Evolutionary conservation across 2,888 invertebrate species (phyloP).

Genomic region (Parelbella ahira): DNA sequence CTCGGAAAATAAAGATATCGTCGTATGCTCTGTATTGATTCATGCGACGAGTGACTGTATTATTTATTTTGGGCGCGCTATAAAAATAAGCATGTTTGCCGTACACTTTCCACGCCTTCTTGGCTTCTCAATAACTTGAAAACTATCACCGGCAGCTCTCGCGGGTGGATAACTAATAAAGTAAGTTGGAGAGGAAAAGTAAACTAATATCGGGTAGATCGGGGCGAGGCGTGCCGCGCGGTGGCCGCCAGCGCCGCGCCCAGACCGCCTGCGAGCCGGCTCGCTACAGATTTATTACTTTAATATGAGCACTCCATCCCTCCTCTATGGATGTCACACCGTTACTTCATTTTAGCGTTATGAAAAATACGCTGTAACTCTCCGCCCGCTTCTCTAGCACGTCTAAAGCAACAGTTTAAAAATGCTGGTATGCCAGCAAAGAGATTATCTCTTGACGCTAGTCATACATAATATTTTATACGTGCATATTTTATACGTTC

Average conservation of each 20-base stretch:
- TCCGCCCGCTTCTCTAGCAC: too few species aligned
- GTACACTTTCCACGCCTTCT: constrained; percentile 42
- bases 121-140: constrained; percentile 70
- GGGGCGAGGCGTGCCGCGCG: constrained; percentile 51
- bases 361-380: constrained; percentile 30
- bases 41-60: too few species aligned
- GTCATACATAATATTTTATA: too few species aligned
- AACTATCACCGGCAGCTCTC: constrained; percentile 67
- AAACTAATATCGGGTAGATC: constrained; percentile 79
- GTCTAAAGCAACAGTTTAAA: too few species aligned
- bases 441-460: too few species aligned
- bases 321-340: constrained; percentile 49
- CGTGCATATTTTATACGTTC: too few species aligned
- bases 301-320: constrained; percentile 57
- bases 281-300: constrained; percentile 72
- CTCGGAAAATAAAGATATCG: too few species aligned
- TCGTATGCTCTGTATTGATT: too few species aligned
- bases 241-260: constrained; percentile 36
- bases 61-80: constrained; percentile 26
- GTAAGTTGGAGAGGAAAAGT: constrained; percentile 79
- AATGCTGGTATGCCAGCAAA: too few species aligned
- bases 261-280: constrained; percentile 36
- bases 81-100: constrained; percentile 33
- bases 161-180: constrained; percentile 75
- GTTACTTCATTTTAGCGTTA: constrained; percentile 42